Base-by-base conservation (phyloP, 2,888 invertebrate genomes). In the Lobophora halterata region DNA sequence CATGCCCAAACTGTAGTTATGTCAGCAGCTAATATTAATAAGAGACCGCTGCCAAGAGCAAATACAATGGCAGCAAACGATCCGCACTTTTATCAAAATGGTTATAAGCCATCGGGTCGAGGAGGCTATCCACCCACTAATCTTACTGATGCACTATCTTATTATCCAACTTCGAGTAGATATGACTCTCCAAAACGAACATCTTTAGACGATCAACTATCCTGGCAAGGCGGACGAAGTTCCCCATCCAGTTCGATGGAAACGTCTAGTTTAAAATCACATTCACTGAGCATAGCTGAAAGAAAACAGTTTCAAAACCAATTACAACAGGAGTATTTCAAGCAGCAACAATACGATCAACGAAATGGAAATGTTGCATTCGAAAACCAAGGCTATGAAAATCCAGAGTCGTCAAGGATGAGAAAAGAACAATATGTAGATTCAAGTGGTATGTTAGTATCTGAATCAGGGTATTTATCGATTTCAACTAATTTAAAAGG, bases 81-180 rank as follows among this genome's bases (percentile, higher is more conserved):
- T 47, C 82, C 88, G 11, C 67, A 76, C 35, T 80, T 78, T 69
- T 91, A 65, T 65, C 90, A 62, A 89, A 91, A 92, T 58, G 92
- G 93, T 32, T 92, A 91, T 61, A 93, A 92, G 77, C 81, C 85
- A 20, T 88, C 89, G 1, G 88, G 90, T 74, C 91, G 93, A 36
- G 87, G 90, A 16, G 92, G 91, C 79, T 93, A 92, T 61, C 93
- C 93, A 20, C 90, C 92, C 1, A 91, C 93, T 2, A 91, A 90
- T 65, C 89, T 95, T 11, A 95, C 94, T 0, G 95, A 95, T 68
- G 93, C 94, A 6, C 79, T 95, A 3, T 93, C 93, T 0, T 95
- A 94, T 58, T 95, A 95, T 71, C 95, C 95, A 1, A 93, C 93
- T 1, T 92, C 91, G 17, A 90, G 88, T 30, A 76, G 91, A 48